Percentiles rank a stretch among this genome's conserved stretches.
These are phyloP conservation scores for Crossaster papposus DNA, from an alignment of 53 echinoderm and acorn worm genomes.

Conservation along the genomic window DNA sequence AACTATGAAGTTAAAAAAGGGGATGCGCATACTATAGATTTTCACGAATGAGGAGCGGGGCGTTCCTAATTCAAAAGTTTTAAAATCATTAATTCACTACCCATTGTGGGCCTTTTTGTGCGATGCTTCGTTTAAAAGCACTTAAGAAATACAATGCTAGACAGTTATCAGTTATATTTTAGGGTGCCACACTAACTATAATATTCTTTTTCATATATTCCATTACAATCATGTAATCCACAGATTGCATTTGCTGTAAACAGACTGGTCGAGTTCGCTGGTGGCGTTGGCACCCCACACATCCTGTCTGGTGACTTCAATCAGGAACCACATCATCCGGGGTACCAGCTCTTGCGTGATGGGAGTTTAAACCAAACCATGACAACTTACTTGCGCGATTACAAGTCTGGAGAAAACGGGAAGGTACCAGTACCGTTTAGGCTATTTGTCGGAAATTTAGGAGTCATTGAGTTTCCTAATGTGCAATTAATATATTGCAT, in stretches of 20 bases:
- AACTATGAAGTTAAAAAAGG: too few relatives aligned
- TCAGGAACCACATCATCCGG: conserved; percentile 79
- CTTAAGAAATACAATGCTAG: too few relatives aligned
- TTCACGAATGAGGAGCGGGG: too few relatives aligned
- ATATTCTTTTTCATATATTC: neutral
- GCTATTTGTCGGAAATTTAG: neutral
- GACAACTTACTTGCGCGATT: conserved; percentile 35
- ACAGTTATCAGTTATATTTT: too few relatives aligned
- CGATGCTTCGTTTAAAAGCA: too few relatives aligned
- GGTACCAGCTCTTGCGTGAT: conserved; percentile 81
- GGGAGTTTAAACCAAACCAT: conserved; percentile 54
- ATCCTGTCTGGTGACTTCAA: conserved; percentile 92
- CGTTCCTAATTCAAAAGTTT: too few relatives aligned
- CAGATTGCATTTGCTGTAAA: conserved; percentile 70
- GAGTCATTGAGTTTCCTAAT: neutral
- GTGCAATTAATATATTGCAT: neutral
- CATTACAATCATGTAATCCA: too few relatives aligned
- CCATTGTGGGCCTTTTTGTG: too few relatives aligned
- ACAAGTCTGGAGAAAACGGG: too few relatives aligned
- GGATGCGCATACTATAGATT: too few relatives aligned
- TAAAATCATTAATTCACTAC: too few relatives aligned
- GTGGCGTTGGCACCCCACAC: conserved; percentile 51
- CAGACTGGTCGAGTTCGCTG: conserved; percentile 60
- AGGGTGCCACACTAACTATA: neutral
- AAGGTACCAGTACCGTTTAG: neutral